Conservation (phyloP, 2,113 vertebrate species). For the Ramphastos sulfuratus region DNA sequence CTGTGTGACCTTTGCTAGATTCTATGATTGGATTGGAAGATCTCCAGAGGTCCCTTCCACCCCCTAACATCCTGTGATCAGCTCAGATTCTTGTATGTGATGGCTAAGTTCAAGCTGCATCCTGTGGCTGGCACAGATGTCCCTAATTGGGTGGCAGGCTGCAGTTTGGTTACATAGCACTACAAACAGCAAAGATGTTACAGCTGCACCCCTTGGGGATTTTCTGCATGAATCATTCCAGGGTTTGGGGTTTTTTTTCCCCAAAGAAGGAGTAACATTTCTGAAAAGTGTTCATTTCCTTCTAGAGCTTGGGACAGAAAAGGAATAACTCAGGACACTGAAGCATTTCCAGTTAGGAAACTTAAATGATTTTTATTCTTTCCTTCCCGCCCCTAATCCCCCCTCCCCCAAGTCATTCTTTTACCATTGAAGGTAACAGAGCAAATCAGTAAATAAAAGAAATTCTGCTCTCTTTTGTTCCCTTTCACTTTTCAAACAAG, state of each 20-base stretch:
- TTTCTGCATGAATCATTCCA: neutral
- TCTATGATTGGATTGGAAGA: neutral
- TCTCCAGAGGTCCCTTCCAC: too few species aligned
- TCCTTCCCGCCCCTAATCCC: neutral
- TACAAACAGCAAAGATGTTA: conserved; percentile 23
- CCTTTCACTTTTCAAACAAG: neutral
- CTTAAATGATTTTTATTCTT: neutral
- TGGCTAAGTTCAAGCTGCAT: neutral
- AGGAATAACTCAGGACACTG: neutral
- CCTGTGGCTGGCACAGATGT: neutral
- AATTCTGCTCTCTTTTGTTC: neutral
- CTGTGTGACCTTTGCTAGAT: neutral
- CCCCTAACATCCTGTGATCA: neutral
- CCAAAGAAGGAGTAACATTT: neutral
- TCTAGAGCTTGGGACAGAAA: neutral
- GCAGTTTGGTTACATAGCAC: conserved; percentile 10
- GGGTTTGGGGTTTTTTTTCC: neutral
- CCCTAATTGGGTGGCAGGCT: conserved; percentile 12
- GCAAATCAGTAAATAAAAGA: neutral
- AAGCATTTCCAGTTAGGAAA: neutral
- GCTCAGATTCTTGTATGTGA: neutral
- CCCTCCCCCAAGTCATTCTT: neutral
- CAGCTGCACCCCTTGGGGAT: neutral
- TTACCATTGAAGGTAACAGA: neutral
- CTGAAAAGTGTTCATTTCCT: neutral